Percentiles rank a stretch among this genome's conserved stretches.
Evolutionary conservation across 2,888 invertebrate species (phyloP).

Genomic region (Apodemia zela): DNA sequence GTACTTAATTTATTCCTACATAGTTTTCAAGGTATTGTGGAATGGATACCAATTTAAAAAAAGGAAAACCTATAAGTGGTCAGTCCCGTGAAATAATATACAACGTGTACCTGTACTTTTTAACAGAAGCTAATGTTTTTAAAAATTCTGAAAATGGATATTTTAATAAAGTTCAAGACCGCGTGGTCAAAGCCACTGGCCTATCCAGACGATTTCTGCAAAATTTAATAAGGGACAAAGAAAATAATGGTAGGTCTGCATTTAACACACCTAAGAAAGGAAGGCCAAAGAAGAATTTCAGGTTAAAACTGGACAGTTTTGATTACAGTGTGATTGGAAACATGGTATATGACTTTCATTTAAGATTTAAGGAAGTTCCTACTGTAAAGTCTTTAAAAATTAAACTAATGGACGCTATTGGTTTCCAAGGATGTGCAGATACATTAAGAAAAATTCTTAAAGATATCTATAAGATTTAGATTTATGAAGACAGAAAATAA

Average conservation of each 20-base stretch:
- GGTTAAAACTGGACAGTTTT: constrained; percentile 2
- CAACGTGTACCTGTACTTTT: too few relatives aligned
- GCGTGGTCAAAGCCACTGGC: not conserved
- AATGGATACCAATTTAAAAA: too few relatives aligned
- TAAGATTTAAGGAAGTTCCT: not conserved
- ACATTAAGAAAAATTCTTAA: constrained; percentile 7
- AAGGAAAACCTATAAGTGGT: not conserved
- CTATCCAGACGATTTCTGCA: too few relatives aligned
- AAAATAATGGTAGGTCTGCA: constrained; percentile 3
- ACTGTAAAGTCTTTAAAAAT: constrained; percentile 6
- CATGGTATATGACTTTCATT: not conserved
- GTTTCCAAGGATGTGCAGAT: constrained; percentile 3
- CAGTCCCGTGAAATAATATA: too few relatives aligned
- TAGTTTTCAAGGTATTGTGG: too few relatives aligned
- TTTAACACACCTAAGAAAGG: constrained; percentile 5
- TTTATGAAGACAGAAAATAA: not conserved
- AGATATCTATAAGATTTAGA: not conserved
- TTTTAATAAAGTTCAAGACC: not conserved
- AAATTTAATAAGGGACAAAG: constrained; percentile 3
- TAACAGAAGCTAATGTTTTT: too few relatives aligned
- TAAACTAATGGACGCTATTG: constrained; percentile 11
- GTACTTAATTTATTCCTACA: too few relatives aligned
- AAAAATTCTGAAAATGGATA: too few relatives aligned
- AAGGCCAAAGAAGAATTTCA: not conserved
- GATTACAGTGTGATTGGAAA: constrained; percentile 1